Conservation (phyloP, 2,888 invertebrate species). For the Drosophila basisetae region DNA sequence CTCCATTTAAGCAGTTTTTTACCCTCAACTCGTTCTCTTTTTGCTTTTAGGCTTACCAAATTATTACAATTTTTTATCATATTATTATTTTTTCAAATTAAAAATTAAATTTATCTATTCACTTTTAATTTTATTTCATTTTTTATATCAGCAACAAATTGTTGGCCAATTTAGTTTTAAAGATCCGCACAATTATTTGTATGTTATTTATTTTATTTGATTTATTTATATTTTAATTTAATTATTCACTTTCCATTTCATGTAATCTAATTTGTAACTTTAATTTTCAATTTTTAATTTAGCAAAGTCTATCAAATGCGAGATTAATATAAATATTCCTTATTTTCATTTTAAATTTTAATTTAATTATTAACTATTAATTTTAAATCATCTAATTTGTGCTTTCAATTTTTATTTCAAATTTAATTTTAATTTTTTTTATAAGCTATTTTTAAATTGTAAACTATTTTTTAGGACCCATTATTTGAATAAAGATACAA, state of each 20-base stretch:
- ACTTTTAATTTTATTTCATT: neutral
- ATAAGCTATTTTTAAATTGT: neutral
- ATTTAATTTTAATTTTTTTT: neutral
- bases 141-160: neutral
- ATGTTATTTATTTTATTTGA: neutral
- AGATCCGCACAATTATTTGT: neutral
- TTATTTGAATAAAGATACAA: neutral
- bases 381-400: neutral
- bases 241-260: neutral
- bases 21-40: fast-evolving
- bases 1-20: neutral
- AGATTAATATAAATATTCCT: neutral
- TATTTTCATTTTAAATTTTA: neutral
- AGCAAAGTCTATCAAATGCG: no score
- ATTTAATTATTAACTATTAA: neutral
- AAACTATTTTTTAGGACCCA: neutral
- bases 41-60: neutral
- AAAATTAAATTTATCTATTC: neutral
- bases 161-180: neutral
- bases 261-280: neutral
- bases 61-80: neutral
- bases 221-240: neutral
- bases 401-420: no score
- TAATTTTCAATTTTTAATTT: neutral
- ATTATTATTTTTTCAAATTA: neutral